These are phyloP conservation scores for Megaustenia siamemsis DNA, from an alignment of 2,888 invertebrate genomes.

Conservation along the genomic window DNA sequence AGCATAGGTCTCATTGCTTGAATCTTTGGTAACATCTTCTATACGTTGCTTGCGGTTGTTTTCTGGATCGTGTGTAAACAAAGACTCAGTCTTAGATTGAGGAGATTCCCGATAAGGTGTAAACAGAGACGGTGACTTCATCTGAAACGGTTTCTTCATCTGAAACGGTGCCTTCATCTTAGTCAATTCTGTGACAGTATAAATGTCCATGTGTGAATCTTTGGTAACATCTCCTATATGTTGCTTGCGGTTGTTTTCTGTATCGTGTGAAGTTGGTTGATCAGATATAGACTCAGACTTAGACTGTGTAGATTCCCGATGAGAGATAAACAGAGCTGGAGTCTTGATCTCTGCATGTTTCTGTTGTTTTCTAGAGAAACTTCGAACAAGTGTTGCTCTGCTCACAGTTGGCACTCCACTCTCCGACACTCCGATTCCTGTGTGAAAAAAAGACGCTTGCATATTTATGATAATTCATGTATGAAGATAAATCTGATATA, in stretches of 20 bases:
- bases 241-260: not conserved
- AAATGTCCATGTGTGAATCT: not conserved
- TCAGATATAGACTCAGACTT: not conserved
- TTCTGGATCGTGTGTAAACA: not conserved
- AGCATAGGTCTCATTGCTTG: not conserved
- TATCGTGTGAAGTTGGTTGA: not conserved
- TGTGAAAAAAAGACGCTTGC: too few relatives aligned
- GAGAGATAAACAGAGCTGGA: not conserved
- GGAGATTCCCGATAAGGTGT: not conserved
- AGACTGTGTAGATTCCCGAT: not conserved
- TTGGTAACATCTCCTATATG: not conserved
- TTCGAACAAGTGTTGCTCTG: not conserved
- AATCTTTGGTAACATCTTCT: not conserved
- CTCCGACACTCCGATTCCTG: too few relatives aligned
- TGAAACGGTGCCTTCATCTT: not conserved
- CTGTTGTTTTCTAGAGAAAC: not conserved
- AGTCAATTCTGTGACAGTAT: not conserved
- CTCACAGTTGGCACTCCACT: not conserved
- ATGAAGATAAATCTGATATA: too few relatives aligned
- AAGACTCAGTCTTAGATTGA: not conserved
- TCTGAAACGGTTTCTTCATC: not conserved
- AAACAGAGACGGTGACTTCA: too few relatives aligned
- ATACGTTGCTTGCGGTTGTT: not conserved
- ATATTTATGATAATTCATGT: too few relatives aligned
- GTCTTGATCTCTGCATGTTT: not conserved